Evolutionary conservation across 2,113 vertebrate genomes (phyloP).

Genomic region (Trogon melanurus): DNA sequence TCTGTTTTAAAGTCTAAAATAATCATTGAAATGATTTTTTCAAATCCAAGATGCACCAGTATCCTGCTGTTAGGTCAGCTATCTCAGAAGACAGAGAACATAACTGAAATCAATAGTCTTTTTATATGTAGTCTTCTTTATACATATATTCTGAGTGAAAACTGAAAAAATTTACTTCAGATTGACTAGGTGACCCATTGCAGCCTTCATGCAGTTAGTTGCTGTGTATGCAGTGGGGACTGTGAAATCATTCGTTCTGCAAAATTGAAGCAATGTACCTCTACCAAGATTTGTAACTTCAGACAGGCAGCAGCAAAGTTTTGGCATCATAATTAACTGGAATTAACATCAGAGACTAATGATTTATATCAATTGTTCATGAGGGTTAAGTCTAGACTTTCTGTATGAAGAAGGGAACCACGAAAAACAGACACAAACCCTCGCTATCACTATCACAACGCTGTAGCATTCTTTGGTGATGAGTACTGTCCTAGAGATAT

Average conservation of each 20-base stretch:
- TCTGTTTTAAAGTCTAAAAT: neutral
- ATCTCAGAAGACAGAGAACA: neutral
- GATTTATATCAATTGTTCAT: neutral
- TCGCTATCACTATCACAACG: accelerated
- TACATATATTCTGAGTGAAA: neutral
- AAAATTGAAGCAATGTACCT: neutral
- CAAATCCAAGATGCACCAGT: neutral
- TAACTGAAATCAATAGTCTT: neutral
- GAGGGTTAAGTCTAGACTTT: neutral
- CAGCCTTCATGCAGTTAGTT: neutral
- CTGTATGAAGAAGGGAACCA: neutral
- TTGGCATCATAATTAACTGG: neutral
- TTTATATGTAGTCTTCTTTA: neutral
- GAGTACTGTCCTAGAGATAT: neutral
- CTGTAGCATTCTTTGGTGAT: neutral
- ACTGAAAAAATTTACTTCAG: neutral
- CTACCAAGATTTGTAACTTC: neutral
- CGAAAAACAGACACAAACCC: neutral
- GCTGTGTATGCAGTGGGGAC: accelerated
- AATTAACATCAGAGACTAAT: neutral
- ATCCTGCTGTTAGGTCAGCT: neutral
- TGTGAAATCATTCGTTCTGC: neutral
- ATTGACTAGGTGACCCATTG: neutral
- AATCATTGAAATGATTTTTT: neutral
- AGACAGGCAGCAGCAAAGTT: neutral